Percentiles rank a stretch among this genome's conserved stretches.
Evolutionary conservation across 2,113 vertebrate genomes (phyloP).

Genomic region (Setophaga coronata): DNA sequence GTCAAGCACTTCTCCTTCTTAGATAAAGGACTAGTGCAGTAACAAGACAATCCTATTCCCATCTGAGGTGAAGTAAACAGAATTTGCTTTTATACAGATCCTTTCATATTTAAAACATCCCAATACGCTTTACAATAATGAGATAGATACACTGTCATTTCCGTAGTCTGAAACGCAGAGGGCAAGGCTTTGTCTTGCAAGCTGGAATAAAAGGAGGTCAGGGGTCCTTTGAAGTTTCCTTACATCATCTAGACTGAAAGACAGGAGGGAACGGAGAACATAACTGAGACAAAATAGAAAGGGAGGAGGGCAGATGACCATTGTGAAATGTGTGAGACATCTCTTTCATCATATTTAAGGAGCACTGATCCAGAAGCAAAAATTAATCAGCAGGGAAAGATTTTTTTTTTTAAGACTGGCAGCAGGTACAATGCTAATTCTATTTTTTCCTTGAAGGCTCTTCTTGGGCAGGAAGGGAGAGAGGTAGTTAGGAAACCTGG

Average conservation of each 20-base stretch:
- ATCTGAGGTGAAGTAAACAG: neutral
- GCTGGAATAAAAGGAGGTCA: conserved; percentile 17
- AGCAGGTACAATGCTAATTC: neutral
- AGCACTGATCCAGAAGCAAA: neutral
- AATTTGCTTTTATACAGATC: neutral
- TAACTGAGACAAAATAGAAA: neutral
- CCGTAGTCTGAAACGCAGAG: neutral
- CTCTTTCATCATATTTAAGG: neutral
- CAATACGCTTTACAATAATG: conserved; percentile 26
- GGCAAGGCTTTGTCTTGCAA: neutral
- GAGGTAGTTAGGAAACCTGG: neutral
- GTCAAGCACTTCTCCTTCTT: neutral
- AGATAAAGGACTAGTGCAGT: neutral
- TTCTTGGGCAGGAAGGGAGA: neutral
- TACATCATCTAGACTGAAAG: neutral
- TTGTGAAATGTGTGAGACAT: neutral
- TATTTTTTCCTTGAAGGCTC: neutral
- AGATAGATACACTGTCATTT: conserved; percentile 4
- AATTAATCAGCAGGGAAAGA: neutral
- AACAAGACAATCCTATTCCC: neutral
- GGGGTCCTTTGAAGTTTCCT: conserved; percentile 20
- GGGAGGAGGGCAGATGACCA: neutral
- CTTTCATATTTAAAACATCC: conserved; percentile 41
- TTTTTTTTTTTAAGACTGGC: neutral
- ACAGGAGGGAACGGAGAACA: neutral